These are phyloP conservation scores for Apeltes quadracus DNA, from an alignment of 2,113 vertebrate species.

Conservation along the genomic window DNA sequence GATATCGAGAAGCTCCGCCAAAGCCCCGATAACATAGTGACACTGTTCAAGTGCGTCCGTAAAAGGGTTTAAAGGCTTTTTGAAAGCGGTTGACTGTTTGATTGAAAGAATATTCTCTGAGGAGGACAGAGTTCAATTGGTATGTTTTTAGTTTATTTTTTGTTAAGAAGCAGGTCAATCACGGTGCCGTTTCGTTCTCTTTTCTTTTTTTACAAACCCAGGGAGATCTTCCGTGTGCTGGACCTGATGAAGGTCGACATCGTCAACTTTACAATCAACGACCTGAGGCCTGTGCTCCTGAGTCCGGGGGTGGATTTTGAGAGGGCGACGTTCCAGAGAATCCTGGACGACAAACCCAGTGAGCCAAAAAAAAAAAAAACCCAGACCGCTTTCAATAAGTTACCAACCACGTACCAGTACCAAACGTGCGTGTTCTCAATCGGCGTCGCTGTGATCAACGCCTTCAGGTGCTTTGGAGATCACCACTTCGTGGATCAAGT, in stretches of 20 bases:
- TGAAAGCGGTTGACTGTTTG: neutral
- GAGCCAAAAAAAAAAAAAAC: conserved; percentile 74
- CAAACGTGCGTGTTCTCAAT: no score
- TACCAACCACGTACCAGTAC: no score
- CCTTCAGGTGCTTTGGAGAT: conserved; percentile 85
- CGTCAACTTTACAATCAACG: conserved; percentile 86
- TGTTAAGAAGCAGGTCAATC: neutral
- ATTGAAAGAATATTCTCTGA: neutral
- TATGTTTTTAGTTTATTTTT: neutral
- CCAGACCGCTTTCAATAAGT: neutral
- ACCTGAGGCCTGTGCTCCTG: conserved; percentile 85
- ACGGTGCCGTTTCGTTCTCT: neutral
- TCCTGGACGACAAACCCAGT: conserved; percentile 92
- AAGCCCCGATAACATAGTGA: conserved; percentile 80
- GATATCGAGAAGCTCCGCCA: conserved; percentile 88
- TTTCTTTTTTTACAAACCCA: conserved; percentile 61
- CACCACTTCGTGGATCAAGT: conserved; percentile 91
- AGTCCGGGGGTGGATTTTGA: conserved; percentile 89
- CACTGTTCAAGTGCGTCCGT: conserved; percentile 64
- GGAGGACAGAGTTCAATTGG: neutral
- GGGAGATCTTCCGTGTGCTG: conserved; percentile 92
- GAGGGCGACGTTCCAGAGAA: conserved; percentile 90
- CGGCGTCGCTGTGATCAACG: neutral
- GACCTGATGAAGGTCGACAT: conserved; percentile 93
- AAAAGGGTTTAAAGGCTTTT: neutral